Base-by-base conservation (phyloP, 2,113 vertebrate genomes). In the Ceyx melanurus region DNA sequence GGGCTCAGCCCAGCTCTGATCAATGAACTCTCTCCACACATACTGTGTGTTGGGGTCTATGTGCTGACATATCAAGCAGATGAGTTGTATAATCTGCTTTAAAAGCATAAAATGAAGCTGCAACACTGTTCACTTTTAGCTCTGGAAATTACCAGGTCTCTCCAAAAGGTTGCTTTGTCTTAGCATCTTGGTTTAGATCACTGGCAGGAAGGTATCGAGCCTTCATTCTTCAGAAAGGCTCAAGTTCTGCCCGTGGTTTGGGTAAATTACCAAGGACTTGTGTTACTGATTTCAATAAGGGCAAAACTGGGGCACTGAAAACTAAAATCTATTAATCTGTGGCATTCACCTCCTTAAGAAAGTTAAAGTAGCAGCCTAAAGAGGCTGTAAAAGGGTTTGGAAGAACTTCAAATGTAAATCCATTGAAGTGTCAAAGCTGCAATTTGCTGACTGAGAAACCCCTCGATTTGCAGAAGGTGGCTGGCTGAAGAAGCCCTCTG, bases 401-500 rank as follows among this genome's bases (percentile, higher is more conserved):
- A 85, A 75, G 66, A 46, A 56, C n/a, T 15, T 71, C 17, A 45
- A 74, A 48, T 17, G 22, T 50, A 62, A 95, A 77, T 67, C 43
- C 35, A 58, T 35, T 70, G 40, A 76, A 81, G 68, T n/a, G 70
- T 56, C 74, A 83, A 86, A 92, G 77, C 53, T 81, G 43, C 46
- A 70, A 48, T 77, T 90, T 25, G 17, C 10, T 18, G 66, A 95
- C 13, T 6, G 51, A 62, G 73, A 37, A 86, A 13, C 48, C 13
- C 46, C 65, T 33, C 28, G 23, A 3, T 33, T 26, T 77, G 11
- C 53, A 87, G 78, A 60, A 76, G 43, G 45, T 82, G 71, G 48
- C 22, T 56, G 62, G 35, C 88, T 93, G 86, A 42, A 82, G 79
- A 77, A 79, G 40, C 25, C 46, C 40, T 94, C 60, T 92, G 88